Conservation (phyloP, 1,140 invertebrate species). For the Phenacoccus solenopsis region DNA sequence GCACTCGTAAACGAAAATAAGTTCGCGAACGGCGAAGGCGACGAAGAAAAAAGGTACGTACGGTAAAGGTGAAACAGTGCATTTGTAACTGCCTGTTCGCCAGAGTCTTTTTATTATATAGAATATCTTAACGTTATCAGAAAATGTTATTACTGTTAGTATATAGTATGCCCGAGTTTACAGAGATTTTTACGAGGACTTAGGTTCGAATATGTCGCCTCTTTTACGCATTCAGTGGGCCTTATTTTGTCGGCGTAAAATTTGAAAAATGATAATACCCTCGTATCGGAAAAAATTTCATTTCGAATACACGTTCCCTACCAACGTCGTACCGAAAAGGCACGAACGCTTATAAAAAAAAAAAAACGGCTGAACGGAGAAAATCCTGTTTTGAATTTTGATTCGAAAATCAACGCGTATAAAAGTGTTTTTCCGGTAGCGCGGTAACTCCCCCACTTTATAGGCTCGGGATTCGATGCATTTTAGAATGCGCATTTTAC, state of each 20-base stretch:
- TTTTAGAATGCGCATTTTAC: too few relatives aligned
- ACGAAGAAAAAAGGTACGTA: too few relatives aligned
- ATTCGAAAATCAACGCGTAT: not conserved
- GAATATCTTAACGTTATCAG: constrained; percentile 2
- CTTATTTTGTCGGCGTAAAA: not conserved
- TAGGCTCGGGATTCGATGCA: too few relatives aligned
- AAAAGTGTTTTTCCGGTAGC: too few relatives aligned
- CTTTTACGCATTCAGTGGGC: not conserved
- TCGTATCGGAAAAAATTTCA: not conserved
- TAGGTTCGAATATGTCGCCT: not conserved
- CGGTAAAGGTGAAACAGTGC: not conserved
- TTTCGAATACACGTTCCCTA: too few relatives aligned
- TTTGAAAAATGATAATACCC: not conserved
- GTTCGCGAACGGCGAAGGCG: too few relatives aligned
- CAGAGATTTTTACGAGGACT: not conserved
- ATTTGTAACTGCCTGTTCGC: not conserved
- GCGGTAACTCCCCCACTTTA: too few relatives aligned
- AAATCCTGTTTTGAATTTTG: not conserved
- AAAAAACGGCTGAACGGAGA: too few relatives aligned
- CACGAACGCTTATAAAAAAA: too few relatives aligned
- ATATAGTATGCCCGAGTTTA: not conserved
- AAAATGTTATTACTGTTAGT: not conserved
- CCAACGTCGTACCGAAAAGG: too few relatives aligned
- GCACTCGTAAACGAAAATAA: too few relatives aligned
- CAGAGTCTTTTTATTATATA: not conserved